phyloP scores from a whole-genome alignment of 2,113 vertebrate genomes.

The Erythrocercus mccallii region DNA sequence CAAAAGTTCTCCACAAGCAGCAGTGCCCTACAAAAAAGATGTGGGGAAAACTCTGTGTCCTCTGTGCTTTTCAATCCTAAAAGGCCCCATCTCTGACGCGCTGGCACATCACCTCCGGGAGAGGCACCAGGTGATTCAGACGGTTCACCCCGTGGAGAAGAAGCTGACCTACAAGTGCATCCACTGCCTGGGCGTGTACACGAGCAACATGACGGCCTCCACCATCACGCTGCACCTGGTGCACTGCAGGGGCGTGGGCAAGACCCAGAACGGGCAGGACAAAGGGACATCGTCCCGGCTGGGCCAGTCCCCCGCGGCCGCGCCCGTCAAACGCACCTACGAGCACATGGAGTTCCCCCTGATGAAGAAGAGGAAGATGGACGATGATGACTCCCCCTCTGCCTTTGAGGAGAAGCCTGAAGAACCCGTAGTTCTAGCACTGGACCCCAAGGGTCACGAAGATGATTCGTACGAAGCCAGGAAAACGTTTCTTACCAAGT shows the following conservation, averaged over 20 bases:
- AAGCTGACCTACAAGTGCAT: slow-evolving; percentile 98
- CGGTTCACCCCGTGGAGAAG: slow-evolving; percentile 96
- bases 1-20: slow-evolving; percentile 85
- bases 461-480: slow-evolving; percentile 92
- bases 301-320: slow-evolving; percentile 74
- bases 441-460: slow-evolving; percentile 93
- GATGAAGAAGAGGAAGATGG: slow-evolving; percentile 84
- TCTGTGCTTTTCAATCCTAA: slow-evolving; percentile 95
- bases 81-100: slow-evolving; percentile 96
- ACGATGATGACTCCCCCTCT: slow-evolving; percentile 75
- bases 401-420: slow-evolving; percentile 86
- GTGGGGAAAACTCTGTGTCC: slow-evolving; percentile 97
- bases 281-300: slow-evolving; percentile 79
- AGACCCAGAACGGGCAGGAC: slow-evolving; percentile 93
- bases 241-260: slow-evolving; percentile 95
- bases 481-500: slow-evolving; percentile 92
- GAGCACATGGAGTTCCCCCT: slow-evolving; percentile 81
- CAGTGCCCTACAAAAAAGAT: slow-evolving; percentile 96
- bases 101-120: slow-evolving; percentile 94
- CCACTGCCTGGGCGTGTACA: slow-evolving; percentile 96
- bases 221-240: slow-evolving; percentile 96
- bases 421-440: slow-evolving; percentile 87
- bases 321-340: slow-evolving; percentile 82
- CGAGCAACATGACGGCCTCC: slow-evolving; percentile 98
- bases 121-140: slow-evolving; percentile 96